Conservation (phyloP, 2,797 vertebrate genomes). For the Buceros bicornis region DNA sequence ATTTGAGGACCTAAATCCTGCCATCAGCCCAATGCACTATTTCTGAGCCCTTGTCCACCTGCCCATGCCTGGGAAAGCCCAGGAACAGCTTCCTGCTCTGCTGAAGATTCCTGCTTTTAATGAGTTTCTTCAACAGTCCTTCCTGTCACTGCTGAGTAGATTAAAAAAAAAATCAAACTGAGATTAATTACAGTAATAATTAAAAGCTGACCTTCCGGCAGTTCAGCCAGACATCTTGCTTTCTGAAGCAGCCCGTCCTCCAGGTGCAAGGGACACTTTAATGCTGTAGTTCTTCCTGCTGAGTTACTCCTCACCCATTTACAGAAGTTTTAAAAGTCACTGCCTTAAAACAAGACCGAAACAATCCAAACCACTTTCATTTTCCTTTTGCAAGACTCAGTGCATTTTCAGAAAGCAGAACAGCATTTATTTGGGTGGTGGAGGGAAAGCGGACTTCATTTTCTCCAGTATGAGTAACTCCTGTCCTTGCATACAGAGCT, state of each 20-base stretch:
- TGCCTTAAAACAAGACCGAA: not conserved
- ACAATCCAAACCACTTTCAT: not conserved
- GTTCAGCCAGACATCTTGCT: not conserved
- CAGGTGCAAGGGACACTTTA: not conserved
- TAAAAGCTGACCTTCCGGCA: constrained; percentile 14
- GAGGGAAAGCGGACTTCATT: not conserved
- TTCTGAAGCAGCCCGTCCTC: not conserved
- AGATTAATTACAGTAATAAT: constrained; percentile 38
- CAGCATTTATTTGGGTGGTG: not conserved
- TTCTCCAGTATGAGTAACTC: not conserved
- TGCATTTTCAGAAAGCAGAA: not conserved
- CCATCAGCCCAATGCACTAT: fast-evolving
- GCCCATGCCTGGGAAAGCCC: not conserved
- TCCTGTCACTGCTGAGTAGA: not conserved
- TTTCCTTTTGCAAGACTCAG: not conserved
- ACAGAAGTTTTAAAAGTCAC: not conserved
- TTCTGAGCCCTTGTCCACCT: not conserved
- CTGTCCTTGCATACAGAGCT: not conserved
- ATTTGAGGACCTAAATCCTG: not conserved
- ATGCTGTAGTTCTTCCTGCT: not conserved
- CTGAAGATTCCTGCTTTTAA: not conserved
- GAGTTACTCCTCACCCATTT: not conserved
- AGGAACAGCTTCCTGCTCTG: not conserved
- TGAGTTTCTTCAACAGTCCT: not conserved
- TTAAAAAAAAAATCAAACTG: not conserved